These are phyloP conservation scores for Cebidichthys violaceus DNA, from an alignment of 2,113 vertebrate genomes.

Conservation along the genomic window DNA sequence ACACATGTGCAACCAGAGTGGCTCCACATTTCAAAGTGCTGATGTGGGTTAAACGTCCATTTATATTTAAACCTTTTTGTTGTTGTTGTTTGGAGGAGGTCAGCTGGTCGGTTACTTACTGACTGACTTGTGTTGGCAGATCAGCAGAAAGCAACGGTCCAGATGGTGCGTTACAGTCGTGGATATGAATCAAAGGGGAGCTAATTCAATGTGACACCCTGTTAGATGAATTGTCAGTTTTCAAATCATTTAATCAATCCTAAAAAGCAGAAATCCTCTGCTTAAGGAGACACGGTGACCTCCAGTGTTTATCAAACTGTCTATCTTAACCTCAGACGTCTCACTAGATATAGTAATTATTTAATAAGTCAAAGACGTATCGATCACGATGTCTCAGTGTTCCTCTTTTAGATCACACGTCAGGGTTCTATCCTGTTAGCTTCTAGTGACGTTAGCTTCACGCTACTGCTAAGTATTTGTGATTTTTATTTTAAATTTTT, in stretches of 20 bases:
- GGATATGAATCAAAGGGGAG: slow-evolving; percentile 6
- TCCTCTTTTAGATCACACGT: neutral
- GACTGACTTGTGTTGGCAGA: slow-evolving; percentile 12
- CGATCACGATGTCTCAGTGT: neutral
- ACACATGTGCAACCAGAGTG: neutral
- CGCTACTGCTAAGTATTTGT: neutral
- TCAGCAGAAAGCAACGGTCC: slow-evolving; percentile 28
- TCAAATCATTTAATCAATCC: no score
- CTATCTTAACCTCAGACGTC: neutral
- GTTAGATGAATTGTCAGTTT: neutral
- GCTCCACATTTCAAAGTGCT: neutral
- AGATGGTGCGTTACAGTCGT: no score
- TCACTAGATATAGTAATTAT: no score
- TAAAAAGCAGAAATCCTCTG: neutral
- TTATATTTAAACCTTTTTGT: neutral
- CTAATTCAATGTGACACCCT: neutral
- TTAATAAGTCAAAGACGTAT: neutral
- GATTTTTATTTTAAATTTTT: neutral
- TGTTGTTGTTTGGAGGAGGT: neutral
- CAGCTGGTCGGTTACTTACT: slow-evolving; percentile 17
- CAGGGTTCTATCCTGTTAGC: neutral
- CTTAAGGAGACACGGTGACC: neutral
- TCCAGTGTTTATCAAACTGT: slow-evolving; percentile 12
- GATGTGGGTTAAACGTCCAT: neutral
- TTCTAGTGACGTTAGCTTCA: neutral